Conservation (phyloP, 2,888 invertebrate species). For the Exephanes ischioxanthus region DNA sequence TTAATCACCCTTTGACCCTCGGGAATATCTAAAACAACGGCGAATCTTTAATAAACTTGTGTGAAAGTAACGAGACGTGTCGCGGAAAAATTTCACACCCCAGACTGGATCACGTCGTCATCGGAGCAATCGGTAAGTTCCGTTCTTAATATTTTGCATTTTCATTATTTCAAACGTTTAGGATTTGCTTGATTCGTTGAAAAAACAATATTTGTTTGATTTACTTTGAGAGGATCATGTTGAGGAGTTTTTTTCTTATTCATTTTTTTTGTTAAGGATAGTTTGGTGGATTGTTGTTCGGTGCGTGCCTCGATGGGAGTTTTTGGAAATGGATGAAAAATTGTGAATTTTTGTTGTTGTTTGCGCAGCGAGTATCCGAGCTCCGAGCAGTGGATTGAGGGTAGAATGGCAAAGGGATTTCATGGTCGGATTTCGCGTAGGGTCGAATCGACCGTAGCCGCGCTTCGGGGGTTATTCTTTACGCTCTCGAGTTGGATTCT, state of each 20-base stretch:
- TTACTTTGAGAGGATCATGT: too few relatives aligned
- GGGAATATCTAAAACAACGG: not conserved
- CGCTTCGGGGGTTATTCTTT: not conserved
- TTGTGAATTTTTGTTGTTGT: not conserved
- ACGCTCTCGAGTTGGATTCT: not conserved
- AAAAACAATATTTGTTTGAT: too few relatives aligned
- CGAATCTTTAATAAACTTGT: not conserved
- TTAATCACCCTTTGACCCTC: not conserved
- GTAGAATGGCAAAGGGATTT: not conserved
- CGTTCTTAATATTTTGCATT: not conserved
- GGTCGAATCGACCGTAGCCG: not conserved
- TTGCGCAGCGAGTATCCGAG: not conserved
- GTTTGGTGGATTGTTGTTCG: too few relatives aligned
- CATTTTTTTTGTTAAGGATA: too few relatives aligned
- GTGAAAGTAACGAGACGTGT: not conserved
- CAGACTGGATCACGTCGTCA: constrained; percentile 11
- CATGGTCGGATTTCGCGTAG: not conserved
- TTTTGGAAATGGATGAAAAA: not conserved
- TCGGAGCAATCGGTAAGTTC: constrained; percentile 38
- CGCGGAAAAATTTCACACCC: constrained; percentile 1
- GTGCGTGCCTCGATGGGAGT: not conserved
- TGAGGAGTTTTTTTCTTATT: too few relatives aligned
- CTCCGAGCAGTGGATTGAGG: not conserved
- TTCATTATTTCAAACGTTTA: not conserved
- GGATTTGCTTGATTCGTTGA: not conserved